Evolutionary conservation across 1,140 invertebrate species (phyloP).

Genomic region (Bombus consobrinus): DNA sequence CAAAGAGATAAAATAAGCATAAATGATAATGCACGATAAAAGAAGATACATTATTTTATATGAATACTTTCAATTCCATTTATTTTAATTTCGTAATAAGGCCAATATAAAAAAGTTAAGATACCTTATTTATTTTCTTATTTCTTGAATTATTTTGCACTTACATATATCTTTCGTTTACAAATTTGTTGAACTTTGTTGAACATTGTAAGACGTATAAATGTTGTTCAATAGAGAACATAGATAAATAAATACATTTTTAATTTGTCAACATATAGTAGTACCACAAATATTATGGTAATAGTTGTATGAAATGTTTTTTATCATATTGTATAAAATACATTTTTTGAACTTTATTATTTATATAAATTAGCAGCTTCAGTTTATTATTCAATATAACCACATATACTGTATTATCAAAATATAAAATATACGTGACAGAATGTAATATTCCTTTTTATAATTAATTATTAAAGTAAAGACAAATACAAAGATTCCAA

Average conservation of each 20-base stretch:
- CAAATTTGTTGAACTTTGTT: conserved; percentile 72
- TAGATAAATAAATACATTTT: conserved; percentile 69
- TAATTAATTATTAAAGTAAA: conserved; percentile 14
- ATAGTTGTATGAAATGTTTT: conserved; percentile 2
- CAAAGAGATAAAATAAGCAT: conserved; percentile 89
- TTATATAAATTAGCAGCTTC: neutral
- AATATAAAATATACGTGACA: neutral
- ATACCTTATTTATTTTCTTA: conserved; percentile 7
- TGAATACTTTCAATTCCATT: neutral
- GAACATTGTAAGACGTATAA: conserved; percentile 76
- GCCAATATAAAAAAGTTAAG: conserved; percentile 9
- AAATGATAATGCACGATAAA: neutral
- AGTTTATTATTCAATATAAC: conserved; percentile 4
- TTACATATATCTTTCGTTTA: conserved; percentile 58
- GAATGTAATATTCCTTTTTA: conserved; percentile 2
- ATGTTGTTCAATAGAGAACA: conserved; percentile 76
- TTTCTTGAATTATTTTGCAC: conserved; percentile 29
- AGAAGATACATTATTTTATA: neutral
- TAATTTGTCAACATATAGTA: conserved; percentile 15
- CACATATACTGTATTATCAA: conserved; percentile 1
- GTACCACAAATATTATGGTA: conserved; percentile 7
- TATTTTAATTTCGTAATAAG: conserved; percentile 3
- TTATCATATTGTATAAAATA: neutral
- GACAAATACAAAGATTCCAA: conserved; percentile 22
- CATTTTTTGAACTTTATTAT: neutral